A percentile compares a stretch with the other conserved stretches of the same genome.
phyloP scores from a whole-genome alignment of 2,797 vertebrate species.

The Steatocranus sp. region DNA sequence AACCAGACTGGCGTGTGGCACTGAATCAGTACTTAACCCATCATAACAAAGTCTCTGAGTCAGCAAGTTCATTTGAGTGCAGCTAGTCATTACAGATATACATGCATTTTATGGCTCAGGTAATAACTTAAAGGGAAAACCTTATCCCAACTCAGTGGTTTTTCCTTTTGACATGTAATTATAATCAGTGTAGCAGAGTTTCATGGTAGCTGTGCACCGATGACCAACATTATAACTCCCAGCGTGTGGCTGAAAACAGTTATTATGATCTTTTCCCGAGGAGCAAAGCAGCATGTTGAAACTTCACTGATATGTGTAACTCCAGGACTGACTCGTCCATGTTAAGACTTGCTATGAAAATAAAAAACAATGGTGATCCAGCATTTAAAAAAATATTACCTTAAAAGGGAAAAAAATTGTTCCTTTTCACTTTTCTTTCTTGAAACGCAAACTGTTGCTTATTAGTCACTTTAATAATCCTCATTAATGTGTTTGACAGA shows the following conservation, averaged over 20 bases:
- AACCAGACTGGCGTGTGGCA: background rate
- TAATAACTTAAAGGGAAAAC: background rate
- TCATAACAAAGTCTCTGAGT: background rate
- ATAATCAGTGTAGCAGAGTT: background rate
- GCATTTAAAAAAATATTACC: slow-evolving; percentile 23
- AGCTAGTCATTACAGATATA: background rate
- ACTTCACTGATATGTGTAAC: background rate
- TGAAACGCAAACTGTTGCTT: background rate
- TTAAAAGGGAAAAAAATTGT: slow-evolving; percentile 11
- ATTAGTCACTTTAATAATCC: background rate
- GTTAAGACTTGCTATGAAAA: slow-evolving; percentile 59
- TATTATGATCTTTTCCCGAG: background rate
- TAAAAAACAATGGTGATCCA: background rate
- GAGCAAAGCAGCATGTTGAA: background rate
- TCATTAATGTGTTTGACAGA: background rate
- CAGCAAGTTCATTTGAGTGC: background rate
- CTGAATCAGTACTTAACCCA: background rate
- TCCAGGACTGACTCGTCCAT: background rate
- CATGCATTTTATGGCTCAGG: background rate
- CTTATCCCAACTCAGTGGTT: background rate
- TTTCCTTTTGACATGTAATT: background rate
- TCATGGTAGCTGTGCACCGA: background rate
- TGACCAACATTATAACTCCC: background rate
- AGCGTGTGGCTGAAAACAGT: background rate
- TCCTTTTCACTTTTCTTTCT: background rate